phyloP scores from a whole-genome alignment of 2,888 invertebrate species.

The Chorisops tibialis region DNA sequence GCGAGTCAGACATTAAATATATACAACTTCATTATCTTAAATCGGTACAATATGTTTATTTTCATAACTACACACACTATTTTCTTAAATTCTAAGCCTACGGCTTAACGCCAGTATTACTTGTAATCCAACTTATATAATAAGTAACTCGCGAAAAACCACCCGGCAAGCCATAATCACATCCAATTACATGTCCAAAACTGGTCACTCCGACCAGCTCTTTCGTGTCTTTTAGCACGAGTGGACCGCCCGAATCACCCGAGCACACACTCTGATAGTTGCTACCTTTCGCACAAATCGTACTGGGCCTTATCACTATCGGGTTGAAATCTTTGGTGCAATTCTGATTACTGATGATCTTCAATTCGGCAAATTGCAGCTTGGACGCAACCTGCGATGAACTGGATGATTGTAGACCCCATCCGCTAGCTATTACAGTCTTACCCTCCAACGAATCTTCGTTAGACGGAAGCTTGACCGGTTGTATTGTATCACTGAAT shows the following conservation, averaged over 20 bases:
- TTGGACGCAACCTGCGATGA: conserved; percentile 39
- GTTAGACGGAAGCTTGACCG: conserved; percentile 39
- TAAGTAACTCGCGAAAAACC: conserved; percentile 48
- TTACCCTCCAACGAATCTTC: conserved; percentile 40
- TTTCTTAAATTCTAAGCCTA: background rate
- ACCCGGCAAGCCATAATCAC: conserved; percentile 47
- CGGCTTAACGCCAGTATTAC: conserved; percentile 42
- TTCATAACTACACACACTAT: too few relatives aligned
- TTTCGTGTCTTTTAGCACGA: conserved; percentile 44
- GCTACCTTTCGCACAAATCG: conserved; percentile 48
- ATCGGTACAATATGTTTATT: too few relatives aligned
- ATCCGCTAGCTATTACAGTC: conserved; percentile 48
- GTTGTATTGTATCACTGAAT: conserved; percentile 44
- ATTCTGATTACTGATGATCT: conserved; percentile 46
- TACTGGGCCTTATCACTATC: conserved; percentile 42
- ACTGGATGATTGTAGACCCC: conserved; percentile 39
- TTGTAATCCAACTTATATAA: conserved; percentile 48
- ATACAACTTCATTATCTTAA: too few relatives aligned
- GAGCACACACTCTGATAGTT: conserved; percentile 48
- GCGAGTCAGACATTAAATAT: too few relatives aligned
- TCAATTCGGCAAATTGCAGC: conserved; percentile 48
- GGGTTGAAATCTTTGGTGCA: conserved; percentile 44
- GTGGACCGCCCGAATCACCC: conserved; percentile 50
- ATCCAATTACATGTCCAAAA: conserved; percentile 47
- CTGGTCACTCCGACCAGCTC: conserved; percentile 49